These are phyloP conservation scores for Azorinus chamasolen DNA, from an alignment of 2,888 invertebrate genomes.

Conservation along the genomic window DNA sequence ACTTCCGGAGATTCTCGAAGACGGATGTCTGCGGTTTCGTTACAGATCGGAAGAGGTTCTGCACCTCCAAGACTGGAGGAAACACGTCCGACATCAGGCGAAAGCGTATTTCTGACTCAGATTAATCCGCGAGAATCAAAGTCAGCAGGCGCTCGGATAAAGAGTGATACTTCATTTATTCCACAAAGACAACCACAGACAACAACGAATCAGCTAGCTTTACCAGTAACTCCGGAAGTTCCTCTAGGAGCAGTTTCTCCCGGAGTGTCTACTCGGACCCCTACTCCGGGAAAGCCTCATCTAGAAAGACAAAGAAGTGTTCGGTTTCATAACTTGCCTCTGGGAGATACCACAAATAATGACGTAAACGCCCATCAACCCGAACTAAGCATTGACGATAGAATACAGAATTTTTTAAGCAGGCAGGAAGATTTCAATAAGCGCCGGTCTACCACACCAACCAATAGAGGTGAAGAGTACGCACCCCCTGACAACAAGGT, in stretches of 20 bases:
- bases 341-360: not conserved
- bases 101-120: conserved; percentile 45
- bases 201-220: not conserved
- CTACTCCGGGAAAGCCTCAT: conserved; percentile 38
- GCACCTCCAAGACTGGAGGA: conserved; percentile 49
- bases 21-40: conserved; percentile 3
- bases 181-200: not conserved
- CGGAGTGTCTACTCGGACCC: conserved; percentile 16
- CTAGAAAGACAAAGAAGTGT: conserved; percentile 60
- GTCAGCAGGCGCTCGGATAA: conserved; percentile 39
- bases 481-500: not conserved
- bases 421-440: conserved; percentile 62
- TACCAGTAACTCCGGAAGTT: conserved; percentile 3
- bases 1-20: conserved; percentile 32
- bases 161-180: not conserved
- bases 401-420: conserved; percentile 57
- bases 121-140: conserved; percentile 25
- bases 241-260: conserved; percentile 5
- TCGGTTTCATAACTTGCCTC: conserved; percentile 44
- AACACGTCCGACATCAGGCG: conserved; percentile 1
- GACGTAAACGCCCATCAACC: not conserved
- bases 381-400: conserved; percentile 35
- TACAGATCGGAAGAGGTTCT: conserved; percentile 15
- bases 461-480: not conserved
- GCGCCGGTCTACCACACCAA: conserved; percentile 7